Evolutionary conservation across 1,140 invertebrate genomes (phyloP).

Genomic region (Drosophila tristis): DNA sequence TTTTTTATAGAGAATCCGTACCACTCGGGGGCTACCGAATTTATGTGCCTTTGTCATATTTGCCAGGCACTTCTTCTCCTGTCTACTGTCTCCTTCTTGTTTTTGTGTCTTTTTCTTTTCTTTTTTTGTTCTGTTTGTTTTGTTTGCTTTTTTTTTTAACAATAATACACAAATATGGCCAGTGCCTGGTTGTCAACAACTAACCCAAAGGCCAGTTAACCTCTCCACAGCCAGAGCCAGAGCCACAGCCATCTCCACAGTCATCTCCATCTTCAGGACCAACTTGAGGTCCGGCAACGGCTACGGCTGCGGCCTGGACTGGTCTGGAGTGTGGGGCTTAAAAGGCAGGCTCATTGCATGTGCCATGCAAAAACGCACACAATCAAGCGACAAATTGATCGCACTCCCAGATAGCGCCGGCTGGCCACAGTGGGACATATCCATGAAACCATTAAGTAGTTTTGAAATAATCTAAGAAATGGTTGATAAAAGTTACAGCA

Average conservation of each 20-base stretch:
- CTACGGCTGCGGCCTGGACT: conserved; percentile 6
- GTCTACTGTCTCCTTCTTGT: conserved; percentile 1
- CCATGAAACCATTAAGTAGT: neutral
- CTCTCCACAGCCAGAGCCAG: conserved; percentile 20
- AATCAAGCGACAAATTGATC: conserved; percentile 80
- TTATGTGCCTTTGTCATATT: conserved; percentile 82
- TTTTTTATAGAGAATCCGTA: conserved; percentile 37
- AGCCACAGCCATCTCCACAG: conserved; percentile 4
- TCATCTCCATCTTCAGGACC: conserved; percentile 13
- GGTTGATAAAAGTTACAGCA: too few species aligned
- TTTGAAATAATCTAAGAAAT: too few species aligned
- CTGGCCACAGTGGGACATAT: conserved; percentile 28
- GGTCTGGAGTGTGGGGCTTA: conserved; percentile 21
- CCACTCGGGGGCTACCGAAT: conserved; percentile 67
- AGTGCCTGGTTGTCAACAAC: conserved; percentile 77
- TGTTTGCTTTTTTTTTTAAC: conserved; percentile 51
- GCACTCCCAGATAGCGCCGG: conserved; percentile 69
- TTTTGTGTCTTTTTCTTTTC: conserved; percentile 12
- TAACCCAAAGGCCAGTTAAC: conserved; percentile 56
- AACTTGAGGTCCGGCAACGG: conserved; percentile 10
- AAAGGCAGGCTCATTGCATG: conserved; percentile 57
- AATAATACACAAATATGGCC: conserved; percentile 81
- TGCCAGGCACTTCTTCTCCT: conserved; percentile 52
- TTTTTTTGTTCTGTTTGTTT: conserved; percentile 17
- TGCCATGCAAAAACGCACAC: conserved; percentile 75